Conservation (phyloP, 2,113 vertebrate species). For the Etheostoma spectabile region DNA sequence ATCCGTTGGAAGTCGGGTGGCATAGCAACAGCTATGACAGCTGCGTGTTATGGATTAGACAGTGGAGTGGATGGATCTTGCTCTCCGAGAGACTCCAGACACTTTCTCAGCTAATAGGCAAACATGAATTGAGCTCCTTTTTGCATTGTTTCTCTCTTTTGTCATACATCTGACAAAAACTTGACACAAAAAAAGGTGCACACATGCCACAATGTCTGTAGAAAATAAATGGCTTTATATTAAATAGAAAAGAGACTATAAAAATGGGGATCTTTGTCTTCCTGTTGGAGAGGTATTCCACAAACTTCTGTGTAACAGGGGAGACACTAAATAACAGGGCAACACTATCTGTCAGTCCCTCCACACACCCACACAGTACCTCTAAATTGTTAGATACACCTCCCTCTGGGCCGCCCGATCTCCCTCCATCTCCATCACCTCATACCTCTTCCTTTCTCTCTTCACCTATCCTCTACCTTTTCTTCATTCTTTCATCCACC, state of each 20-base stretch:
- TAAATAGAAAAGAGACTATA: not conserved
- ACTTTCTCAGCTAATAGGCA: constrained; percentile 39
- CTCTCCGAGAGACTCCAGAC: constrained; percentile 42
- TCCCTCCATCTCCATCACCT: constrained; percentile 10
- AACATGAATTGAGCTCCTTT: constrained; percentile 21
- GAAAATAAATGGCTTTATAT: constrained; percentile 21
- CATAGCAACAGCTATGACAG: constrained; percentile 73
- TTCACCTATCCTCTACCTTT: constrained; percentile 16
- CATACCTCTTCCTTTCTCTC: constrained; percentile 5
- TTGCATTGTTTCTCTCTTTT: constrained; percentile 1
- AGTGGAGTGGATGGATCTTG: constrained; percentile 37
- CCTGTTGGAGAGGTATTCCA: constrained; percentile 39
- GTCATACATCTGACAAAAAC: constrained; percentile 7
- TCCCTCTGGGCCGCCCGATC: constrained; percentile 9
- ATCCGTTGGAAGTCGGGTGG: constrained; percentile 57
- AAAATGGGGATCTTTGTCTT: constrained; percentile 35
- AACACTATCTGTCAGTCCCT: constrained; percentile 65
- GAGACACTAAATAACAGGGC: constrained; percentile 70
- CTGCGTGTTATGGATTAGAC: constrained; percentile 40
- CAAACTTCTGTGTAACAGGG: constrained; percentile 48
- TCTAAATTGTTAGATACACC: constrained; percentile 35
- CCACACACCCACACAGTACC: constrained; percentile 52
- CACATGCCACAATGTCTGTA: not conserved
- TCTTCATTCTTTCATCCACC: constrained; percentile 1
- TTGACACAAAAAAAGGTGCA: not conserved